These are phyloP conservation scores for Tetropium fuscum DNA, from an alignment of 2,888 invertebrate species.

Conservation along the genomic window DNA sequence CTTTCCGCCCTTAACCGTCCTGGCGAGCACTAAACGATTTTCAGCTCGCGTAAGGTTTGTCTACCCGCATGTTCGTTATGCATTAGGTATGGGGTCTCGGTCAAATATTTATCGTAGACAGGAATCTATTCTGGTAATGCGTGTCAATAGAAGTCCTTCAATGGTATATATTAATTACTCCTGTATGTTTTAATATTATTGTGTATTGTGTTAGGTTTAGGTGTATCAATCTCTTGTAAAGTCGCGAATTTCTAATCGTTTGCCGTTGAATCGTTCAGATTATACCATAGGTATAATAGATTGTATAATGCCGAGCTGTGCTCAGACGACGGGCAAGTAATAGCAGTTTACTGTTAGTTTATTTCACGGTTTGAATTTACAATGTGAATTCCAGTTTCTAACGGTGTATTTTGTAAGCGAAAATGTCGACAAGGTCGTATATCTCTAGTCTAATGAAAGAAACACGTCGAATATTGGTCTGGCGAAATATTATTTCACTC, in stretches of 20 bases:
- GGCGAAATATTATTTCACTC: no score
- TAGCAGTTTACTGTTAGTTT: slow-evolving; percentile 48
- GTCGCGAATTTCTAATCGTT: no score
- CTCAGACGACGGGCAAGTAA: slow-evolving; percentile 36
- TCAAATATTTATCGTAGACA: not conserved
- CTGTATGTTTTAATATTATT: no score
- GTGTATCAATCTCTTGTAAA: not conserved
- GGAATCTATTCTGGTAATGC: not conserved
- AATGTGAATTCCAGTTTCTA: slow-evolving; percentile 48
- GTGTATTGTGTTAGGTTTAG: not conserved
- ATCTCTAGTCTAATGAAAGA: slow-evolving; percentile 6
- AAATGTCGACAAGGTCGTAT: slow-evolving; percentile 40
- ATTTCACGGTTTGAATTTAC: slow-evolving; percentile 49
- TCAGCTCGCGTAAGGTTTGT: slow-evolving; percentile 53
- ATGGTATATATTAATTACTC: no score
- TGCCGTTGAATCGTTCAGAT: no score
- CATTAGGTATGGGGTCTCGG: not conserved
- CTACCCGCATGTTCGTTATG: slow-evolving; percentile 17
- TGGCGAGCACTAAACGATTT: slow-evolving; percentile 48
- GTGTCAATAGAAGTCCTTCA: no score
- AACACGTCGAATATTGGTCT: no score
- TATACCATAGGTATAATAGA: slow-evolving; percentile 26
- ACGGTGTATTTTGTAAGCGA: slow-evolving; percentile 43
- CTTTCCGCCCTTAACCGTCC: slow-evolving; percentile 46
- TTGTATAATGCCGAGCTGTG: slow-evolving; percentile 33